phyloP scores from a whole-genome alignment of 2,113 vertebrate genomes.

The Paradoxurus hermaphroditus region DNA sequence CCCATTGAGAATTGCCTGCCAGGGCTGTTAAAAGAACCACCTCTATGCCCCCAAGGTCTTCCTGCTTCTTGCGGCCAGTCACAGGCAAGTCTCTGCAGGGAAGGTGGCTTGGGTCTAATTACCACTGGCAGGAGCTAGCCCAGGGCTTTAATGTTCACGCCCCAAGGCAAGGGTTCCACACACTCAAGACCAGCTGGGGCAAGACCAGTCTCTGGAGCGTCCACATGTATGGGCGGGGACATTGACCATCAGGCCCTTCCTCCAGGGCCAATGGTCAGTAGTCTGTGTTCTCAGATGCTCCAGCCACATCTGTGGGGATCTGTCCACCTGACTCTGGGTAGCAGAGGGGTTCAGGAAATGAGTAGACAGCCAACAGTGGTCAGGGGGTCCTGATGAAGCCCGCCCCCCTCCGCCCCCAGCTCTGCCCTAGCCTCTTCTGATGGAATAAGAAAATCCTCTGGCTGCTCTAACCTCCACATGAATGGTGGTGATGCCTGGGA shows the following conservation, averaged over 20 bases:
- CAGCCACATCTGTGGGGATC: background rate
- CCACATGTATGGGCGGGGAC: background rate
- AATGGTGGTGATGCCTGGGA: background rate
- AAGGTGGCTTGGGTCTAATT: constrained; percentile 31
- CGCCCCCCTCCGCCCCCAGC: no score
- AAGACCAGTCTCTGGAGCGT: background rate
- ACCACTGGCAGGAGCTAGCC: background rate
- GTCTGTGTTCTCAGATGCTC: background rate
- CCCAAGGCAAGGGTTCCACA: constrained; percentile 29
- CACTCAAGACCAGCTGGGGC: background rate
- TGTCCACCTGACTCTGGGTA: background rate
- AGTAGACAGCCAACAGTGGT: background rate
- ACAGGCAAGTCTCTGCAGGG: constrained; percentile 4
- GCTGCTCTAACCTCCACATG: background rate
- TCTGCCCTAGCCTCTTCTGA: background rate
- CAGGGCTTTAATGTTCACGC: constrained; percentile 7
- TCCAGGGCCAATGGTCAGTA: background rate
- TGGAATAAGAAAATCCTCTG: background rate
- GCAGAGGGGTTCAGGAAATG: background rate
- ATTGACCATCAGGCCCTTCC: background rate
- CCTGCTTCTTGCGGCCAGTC: background rate
- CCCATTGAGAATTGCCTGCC: background rate
- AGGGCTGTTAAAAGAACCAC: background rate
- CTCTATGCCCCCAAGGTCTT: background rate
- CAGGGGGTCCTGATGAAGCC: background rate